Conservation (phyloP, 2,888 invertebrate species). For the Trissolcus japonicus region DNA sequence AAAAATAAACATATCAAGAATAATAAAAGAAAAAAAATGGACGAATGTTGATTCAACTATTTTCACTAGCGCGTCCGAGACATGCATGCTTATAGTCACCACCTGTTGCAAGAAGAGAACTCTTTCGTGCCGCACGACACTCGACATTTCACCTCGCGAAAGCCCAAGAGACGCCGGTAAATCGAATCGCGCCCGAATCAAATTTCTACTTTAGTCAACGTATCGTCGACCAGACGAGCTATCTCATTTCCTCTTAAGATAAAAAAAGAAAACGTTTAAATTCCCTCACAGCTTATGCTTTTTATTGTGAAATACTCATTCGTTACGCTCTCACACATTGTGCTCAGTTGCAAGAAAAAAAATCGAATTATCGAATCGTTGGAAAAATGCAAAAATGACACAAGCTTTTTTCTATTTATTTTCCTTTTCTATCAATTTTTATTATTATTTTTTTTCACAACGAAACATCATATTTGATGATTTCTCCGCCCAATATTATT, state of each 20-base stretch:
- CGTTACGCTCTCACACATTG: too few species aligned
- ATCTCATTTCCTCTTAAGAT: slow-evolving; percentile 21
- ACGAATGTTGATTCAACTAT: slow-evolving; percentile 14
- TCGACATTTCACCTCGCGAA: slow-evolving; percentile 54
- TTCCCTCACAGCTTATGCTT: slow-evolving; percentile 18
- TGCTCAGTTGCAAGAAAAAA: too few species aligned
- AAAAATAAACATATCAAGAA: neutral
- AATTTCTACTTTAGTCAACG: slow-evolving; percentile 47
- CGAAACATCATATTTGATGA: too few species aligned
- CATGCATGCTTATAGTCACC: slow-evolving; percentile 52
- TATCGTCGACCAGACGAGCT: slow-evolving; percentile 30
- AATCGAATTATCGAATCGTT: too few species aligned
- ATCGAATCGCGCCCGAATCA: slow-evolving; percentile 52
- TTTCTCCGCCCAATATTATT: too few species aligned
- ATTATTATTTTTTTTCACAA: too few species aligned
- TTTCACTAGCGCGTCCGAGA: slow-evolving; percentile 25
- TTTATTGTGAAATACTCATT: slow-evolving; percentile 8
- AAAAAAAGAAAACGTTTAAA: slow-evolving; percentile 31
- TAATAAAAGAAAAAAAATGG: slow-evolving; percentile 3
- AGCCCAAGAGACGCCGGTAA: slow-evolving; percentile 42
- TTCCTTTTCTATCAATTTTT: too few species aligned
- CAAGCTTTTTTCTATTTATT: too few species aligned
- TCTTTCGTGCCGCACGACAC: slow-evolving; percentile 58
- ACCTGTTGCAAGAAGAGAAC: slow-evolving; percentile 66
- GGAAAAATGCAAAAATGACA: too few species aligned